phyloP scores from a whole-genome alignment of 1,140 invertebrate species.

The Orchestia grillus region DNA sequence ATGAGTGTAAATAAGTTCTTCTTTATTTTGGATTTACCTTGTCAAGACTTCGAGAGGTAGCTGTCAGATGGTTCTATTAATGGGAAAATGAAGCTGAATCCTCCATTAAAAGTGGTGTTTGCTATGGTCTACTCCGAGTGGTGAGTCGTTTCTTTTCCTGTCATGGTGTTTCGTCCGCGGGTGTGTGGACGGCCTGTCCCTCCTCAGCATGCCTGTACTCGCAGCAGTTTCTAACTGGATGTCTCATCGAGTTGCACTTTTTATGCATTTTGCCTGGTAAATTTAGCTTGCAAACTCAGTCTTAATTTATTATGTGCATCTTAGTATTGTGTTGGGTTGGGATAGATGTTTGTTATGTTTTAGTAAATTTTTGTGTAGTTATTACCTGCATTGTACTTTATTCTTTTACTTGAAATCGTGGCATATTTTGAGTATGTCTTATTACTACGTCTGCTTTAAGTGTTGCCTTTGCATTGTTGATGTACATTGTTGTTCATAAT shows the following conservation, averaged over 20 bases:
- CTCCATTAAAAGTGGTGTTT: neutral
- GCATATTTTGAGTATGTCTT: neutral
- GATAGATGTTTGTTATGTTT: neutral
- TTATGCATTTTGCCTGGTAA: too few relatives aligned
- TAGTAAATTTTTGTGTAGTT: neutral
- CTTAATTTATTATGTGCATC: neutral
- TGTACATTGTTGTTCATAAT: neutral
- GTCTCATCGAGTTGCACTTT: neutral
- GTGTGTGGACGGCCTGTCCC: neutral
- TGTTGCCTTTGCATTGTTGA: neutral
- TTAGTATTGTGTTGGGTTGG: neutral
- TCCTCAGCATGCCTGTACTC: neutral
- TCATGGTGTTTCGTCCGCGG: neutral
- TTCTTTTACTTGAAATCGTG: neutral
- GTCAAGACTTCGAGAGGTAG: too few relatives aligned
- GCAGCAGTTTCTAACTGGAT: neutral
- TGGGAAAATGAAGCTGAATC: neutral
- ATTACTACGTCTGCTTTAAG: neutral
- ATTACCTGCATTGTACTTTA: neutral
- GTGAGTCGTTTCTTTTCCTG: neutral
- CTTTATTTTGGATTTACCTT: too few relatives aligned
- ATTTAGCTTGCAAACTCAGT: neutral
- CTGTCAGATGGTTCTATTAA: too few relatives aligned
- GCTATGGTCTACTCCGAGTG: neutral
- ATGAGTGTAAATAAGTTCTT: too few relatives aligned